Base-by-base conservation (phyloP, 2,113 vertebrate genomes). In the Tyto alba region DNA sequence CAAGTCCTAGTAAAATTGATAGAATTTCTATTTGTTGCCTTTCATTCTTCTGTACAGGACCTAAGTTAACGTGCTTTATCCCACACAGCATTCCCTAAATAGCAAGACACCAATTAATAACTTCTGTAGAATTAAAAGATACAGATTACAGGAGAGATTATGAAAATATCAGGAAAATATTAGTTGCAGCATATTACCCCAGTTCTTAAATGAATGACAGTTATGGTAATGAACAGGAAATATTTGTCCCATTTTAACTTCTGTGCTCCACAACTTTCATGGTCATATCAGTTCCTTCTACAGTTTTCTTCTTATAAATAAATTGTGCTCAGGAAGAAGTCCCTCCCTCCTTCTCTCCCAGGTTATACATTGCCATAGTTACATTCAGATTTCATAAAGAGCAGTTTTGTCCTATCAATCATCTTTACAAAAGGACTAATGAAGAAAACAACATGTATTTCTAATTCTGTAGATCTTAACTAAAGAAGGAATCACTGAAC, bases 301-400 rank as follows among this genome's bases (percentile, higher is more conserved):
- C 4, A 45, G 14, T 38, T 85, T 47, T 83, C 23, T 78, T 82
- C 50, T 55, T 36, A 76, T 23, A 85, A 78, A 85, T 76, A 90
- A 66, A 38, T 62, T 53, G 21, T 56, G 17, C 23, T 77, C 8
- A 4, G 5, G 15, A 27, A 3, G 1, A 0, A 2, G 45, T 47
- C 30, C 12, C 14, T 63, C 20, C 30, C 6, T 78, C 9, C 6
- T 2, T 60, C 13, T 62, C 7, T 23, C 11, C 4, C 30, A 69
- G 12, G 48, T 52, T 52, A 26, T 14, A 21, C 1, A 8, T 53
- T 79, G 60, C 6, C 52, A 64, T 41, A 63, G n/a, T 68, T 84
- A 77, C 16, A 71, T 53, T 72, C 41, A 52, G 19, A 63, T 85
- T 81, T 68, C 62, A 64, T 32, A 68, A 62, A 63, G 6, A 73